Percentiles rank a stretch among this genome's conserved stretches.
Conservation (phyloP, 2,113 vertebrate genomes). For the Myocastor coypus region DNA sequence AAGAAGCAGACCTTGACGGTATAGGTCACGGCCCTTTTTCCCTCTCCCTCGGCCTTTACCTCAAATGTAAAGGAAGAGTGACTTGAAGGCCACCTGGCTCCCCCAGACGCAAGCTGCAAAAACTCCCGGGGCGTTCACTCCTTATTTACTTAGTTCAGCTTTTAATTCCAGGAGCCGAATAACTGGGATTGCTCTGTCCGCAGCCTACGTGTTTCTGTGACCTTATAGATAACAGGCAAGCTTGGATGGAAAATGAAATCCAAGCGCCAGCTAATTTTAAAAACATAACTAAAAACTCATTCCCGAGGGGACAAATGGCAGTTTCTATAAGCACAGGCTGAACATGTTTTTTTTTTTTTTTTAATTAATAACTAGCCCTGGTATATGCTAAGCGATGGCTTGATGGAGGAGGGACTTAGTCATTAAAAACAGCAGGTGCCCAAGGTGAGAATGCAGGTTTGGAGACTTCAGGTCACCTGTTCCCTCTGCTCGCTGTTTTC, state of each 20-base stretch:
- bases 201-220: slow-evolving; percentile 80
- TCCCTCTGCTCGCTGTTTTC: not conserved
- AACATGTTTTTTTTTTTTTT: slow-evolving; percentile 67
- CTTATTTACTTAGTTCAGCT: slow-evolving; percentile 77
- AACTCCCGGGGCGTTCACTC: slow-evolving; percentile 54
- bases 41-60: slow-evolving; percentile 69
- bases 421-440: slow-evolving; percentile 69
- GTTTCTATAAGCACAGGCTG: slow-evolving; percentile 73
- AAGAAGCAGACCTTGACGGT: slow-evolving; percentile 83
- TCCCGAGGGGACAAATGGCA: slow-evolving; percentile 70
- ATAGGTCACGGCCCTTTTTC: slow-evolving; percentile 77
- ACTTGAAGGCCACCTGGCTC: slow-evolving; percentile 17
- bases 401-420: not conserved
- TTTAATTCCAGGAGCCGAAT: slow-evolving; percentile 74
- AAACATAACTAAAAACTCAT: slow-evolving; percentile 83
- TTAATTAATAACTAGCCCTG: slow-evolving; percentile 79
- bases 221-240: slow-evolving; percentile 82
- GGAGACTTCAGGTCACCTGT: slow-evolving; percentile 69
- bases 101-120: not conserved
- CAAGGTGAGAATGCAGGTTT: slow-evolving; percentile 68
- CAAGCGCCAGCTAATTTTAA: slow-evolving; percentile 83
- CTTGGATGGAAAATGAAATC: slow-evolving; percentile 81
- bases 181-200: slow-evolving; percentile 74
- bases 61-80: slow-evolving; percentile 78
- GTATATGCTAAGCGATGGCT: slow-evolving; percentile 81